A percentile compares a stretch with the other conserved stretches of the same genome.
phyloP scores from a whole-genome alignment of 1,140 invertebrate species.

The Venturia canescens region DNA sequence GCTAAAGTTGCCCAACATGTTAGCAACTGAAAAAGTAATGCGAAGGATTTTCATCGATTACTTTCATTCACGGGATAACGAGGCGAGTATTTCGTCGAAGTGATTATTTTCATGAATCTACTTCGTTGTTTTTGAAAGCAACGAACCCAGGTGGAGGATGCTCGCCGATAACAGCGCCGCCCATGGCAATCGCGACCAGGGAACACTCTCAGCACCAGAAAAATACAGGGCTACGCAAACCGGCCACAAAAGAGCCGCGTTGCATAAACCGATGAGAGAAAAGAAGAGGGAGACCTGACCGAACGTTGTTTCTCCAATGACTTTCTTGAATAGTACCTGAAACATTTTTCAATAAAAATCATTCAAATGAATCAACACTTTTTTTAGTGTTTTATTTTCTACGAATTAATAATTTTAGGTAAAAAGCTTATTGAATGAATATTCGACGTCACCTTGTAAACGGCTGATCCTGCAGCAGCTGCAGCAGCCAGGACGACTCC shows the following conservation, averaged over 20 bases:
- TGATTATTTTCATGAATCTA: no score
- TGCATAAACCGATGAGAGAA: constrained; percentile 89
- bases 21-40: constrained; percentile 85
- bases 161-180: constrained; percentile 86
- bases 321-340: constrained; percentile 92
- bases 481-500: constrained; percentile 93
- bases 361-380: background rate
- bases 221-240: constrained; percentile 90
- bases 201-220: constrained; percentile 87
- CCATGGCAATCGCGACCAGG: constrained; percentile 89
- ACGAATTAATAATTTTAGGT: background rate
- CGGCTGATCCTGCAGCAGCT: constrained; percentile 92
- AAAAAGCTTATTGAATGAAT: no score
- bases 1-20: constrained; percentile 93
- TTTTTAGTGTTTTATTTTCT: background rate
- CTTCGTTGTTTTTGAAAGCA: no score
- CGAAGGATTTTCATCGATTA: constrained; percentile 7
- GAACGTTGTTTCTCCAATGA: constrained; percentile 92
- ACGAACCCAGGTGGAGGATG: constrained; percentile 83
- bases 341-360: constrained; percentile 25
- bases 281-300: constrained; percentile 93
- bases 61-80: no score
- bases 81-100: no score
- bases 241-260: constrained; percentile 91
- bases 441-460: constrained; percentile 86